Conservation (phyloP, 2,113 vertebrate species). For the Dasyornis broadbenti region DNA sequence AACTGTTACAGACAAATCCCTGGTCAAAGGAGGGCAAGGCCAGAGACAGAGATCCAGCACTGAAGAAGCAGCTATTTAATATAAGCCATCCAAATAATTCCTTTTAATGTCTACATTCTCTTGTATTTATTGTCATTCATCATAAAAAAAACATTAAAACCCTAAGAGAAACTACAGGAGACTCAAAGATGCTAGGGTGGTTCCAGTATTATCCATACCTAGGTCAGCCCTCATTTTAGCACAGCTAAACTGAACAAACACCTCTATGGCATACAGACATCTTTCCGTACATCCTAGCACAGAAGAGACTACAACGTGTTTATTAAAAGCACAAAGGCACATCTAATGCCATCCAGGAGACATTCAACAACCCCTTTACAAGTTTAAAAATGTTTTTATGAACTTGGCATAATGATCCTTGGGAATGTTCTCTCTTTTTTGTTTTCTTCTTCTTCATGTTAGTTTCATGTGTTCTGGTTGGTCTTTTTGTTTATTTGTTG, state of each 20-base stretch:
- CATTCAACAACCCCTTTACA: neutral
- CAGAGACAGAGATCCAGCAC: neutral
- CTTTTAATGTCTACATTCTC: neutral
- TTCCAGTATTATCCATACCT: neutral
- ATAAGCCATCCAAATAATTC: neutral
- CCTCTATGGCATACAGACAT: neutral
- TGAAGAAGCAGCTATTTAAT: neutral
- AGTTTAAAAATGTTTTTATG: neutral
- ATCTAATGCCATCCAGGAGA: neutral
- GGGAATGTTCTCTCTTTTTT: neutral
- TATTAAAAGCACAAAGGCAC: neutral
- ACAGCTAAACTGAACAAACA: conserved; percentile 17
- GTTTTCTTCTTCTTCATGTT: neutral
- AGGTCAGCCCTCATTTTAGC: conserved; percentile 10
- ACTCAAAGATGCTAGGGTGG: neutral
- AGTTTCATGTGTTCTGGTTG: neutral
- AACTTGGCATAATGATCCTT: neutral
- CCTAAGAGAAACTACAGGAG: neutral
- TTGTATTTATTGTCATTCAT: neutral
- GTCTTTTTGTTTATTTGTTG: neutral
- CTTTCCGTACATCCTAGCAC: neutral
- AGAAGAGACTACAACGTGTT: neutral
- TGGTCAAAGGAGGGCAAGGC: neutral
- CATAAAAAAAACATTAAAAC: neutral
- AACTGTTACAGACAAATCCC: neutral